phyloP scores from a whole-genome alignment of 2,797 vertebrate species.

The Enteromius fasciolatus region DNA sequence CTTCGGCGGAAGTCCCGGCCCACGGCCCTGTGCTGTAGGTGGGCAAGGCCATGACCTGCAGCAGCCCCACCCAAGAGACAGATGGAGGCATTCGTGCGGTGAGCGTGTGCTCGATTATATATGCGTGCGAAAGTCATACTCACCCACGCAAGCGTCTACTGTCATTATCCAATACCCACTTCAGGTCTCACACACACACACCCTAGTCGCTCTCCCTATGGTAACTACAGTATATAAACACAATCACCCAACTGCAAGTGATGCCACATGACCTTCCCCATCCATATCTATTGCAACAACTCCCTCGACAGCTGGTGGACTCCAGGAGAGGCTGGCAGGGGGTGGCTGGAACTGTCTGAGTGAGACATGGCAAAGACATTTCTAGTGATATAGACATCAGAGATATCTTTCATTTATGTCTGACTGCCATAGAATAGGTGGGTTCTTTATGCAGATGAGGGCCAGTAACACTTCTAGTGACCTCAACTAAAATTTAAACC shows the following conservation, averaged over 20 bases:
- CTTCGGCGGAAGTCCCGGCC: constrained; percentile 71
- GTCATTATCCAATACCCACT: constrained; percentile 47
- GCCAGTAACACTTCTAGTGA: constrained; percentile 75
- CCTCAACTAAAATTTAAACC: constrained; percentile 47
- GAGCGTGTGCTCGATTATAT: background rate
- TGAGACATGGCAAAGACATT: constrained; percentile 59
- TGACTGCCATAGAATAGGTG: constrained; percentile 65
- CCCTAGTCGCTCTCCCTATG: constrained; percentile 36
- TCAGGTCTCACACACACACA: constrained; percentile 40
- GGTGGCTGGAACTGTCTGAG: constrained; percentile 66
- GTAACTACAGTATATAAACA: constrained; percentile 49
- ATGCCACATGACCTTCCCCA: constrained; percentile 33
- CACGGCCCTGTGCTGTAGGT: constrained; percentile 54
- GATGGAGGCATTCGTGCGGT: constrained; percentile 24
- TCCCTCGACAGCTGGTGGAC: constrained; percentile 66
- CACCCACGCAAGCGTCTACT: constrained; percentile 35
- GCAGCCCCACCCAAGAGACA: constrained; percentile 48
- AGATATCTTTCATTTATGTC: constrained; percentile 64
- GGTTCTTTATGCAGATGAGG: constrained; percentile 29
- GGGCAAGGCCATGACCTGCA: constrained; percentile 58
- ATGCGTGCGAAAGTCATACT: constrained; percentile 36
- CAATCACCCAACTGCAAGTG: constrained; percentile 32
- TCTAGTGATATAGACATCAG: constrained; percentile 77
- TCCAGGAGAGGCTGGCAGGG: constrained; percentile 55
- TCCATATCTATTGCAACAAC: constrained; percentile 40